phyloP scores from a whole-genome alignment of 1,140 invertebrate genomes.

The Battus philenor region DNA sequence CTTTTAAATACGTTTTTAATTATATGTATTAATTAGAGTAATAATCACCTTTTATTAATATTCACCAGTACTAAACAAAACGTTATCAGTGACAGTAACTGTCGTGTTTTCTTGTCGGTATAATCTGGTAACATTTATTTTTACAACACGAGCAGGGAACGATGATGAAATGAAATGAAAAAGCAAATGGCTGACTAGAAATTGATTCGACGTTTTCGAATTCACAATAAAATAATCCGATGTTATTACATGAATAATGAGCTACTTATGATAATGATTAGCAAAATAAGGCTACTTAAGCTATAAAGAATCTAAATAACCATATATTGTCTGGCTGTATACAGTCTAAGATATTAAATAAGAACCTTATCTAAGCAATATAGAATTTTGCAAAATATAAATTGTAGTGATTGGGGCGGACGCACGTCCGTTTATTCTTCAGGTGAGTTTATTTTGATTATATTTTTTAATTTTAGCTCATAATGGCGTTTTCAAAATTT shows the following conservation, averaged over 20 bases:
- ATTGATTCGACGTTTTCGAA: constrained; percentile 49
- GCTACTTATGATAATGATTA: constrained; percentile 68
- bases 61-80: not conserved
- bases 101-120: not conserved
- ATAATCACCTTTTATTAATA: too few relatives aligned
- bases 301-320: constrained; percentile 47
- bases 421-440: constrained; percentile 57
- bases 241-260: constrained; percentile 71
- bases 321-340: constrained; percentile 34
- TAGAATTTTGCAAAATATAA: constrained; percentile 49
- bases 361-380: constrained; percentile 49
- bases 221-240: constrained; percentile 62
- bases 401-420: constrained; percentile 45
- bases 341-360: constrained; percentile 39
- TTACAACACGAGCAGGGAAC: constrained; percentile 17
- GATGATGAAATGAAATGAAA: constrained; percentile 58
- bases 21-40: too few relatives aligned
- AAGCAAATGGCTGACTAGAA: constrained; percentile 72
- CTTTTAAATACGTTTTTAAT: too few relatives aligned
- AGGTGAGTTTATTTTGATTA: constrained; percentile 56
- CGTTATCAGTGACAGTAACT: not conserved
- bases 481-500: too few relatives aligned
- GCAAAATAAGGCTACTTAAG: constrained; percentile 61
- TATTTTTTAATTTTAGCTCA: too few relatives aligned
- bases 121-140: constrained; percentile 11